Conservation (phyloP, 2,888 invertebrate species). For the Oxytorus armatus region DNA sequence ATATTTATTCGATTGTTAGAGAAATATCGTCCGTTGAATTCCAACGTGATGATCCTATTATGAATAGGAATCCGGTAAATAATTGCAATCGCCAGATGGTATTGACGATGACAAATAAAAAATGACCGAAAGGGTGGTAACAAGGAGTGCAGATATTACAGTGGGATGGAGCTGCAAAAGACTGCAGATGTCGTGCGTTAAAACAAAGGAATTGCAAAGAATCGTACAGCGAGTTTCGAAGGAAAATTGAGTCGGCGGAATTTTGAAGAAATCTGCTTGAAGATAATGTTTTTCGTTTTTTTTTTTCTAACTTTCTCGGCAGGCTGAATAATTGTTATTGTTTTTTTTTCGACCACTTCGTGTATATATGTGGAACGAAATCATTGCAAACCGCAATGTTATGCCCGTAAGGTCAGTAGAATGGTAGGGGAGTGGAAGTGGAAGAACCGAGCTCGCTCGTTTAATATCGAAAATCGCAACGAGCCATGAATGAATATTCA, state of each 20-base stretch:
- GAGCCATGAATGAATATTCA: slow-evolving; percentile 79
- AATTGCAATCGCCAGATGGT: background rate
- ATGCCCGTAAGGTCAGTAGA: slow-evolving; percentile 6
- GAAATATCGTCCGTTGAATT: slow-evolving; percentile 34
- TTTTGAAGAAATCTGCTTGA: too few relatives aligned
- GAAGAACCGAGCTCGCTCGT: slow-evolving; percentile 52
- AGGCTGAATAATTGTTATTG: too few relatives aligned
- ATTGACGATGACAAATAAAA: background rate
- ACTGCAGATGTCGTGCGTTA: too few relatives aligned
- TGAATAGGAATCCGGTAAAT: background rate
- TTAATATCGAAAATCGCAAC: slow-evolving; percentile 66
- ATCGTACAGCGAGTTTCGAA: too few relatives aligned
- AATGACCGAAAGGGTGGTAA: background rate
- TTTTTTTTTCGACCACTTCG: too few relatives aligned
- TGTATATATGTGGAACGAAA: too few relatives aligned
- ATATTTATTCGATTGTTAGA: slow-evolving; percentile 41
- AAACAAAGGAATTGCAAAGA: too few relatives aligned
- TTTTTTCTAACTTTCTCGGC: too few relatives aligned
- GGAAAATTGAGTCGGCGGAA: too few relatives aligned
- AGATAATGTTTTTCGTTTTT: too few relatives aligned
- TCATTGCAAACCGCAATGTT: slow-evolving; percentile 6
- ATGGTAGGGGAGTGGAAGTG: slow-evolving; percentile 35
- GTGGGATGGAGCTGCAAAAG: too few relatives aligned
- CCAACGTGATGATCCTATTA: background rate
- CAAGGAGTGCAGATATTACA: too few relatives aligned